phyloP scores from a whole-genome alignment of 2,888 invertebrate genomes.

The Gonocerus acuteangulatus region DNA sequence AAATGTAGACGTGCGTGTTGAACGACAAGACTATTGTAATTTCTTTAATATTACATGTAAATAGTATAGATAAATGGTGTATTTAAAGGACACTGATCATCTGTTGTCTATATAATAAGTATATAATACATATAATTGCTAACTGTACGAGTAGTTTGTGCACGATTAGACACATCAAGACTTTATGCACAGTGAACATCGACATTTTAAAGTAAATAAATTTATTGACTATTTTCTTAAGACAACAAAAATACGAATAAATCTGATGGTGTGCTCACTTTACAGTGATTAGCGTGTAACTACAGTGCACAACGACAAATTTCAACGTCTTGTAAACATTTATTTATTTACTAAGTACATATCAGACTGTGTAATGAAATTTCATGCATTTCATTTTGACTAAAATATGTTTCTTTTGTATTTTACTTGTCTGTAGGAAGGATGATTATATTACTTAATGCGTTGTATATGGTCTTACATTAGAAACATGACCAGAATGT shows the following conservation, averaged over 20 bases:
- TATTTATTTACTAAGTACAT: slow-evolving; percentile 24
- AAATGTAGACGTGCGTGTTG: slow-evolving; percentile 20
- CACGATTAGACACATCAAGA: slow-evolving; percentile 26
- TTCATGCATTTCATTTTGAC: slow-evolving; percentile 8
- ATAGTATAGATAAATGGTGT: slow-evolving; percentile 27
- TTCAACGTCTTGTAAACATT: slow-evolving; percentile 5
- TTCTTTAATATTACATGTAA: slow-evolving; percentile 26
- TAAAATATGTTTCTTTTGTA: slow-evolving; percentile 9
- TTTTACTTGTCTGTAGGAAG: slow-evolving; percentile 4
- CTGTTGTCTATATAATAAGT: slow-evolving; percentile 20
- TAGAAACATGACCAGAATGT: slow-evolving; percentile 25
- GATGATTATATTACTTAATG: slow-evolving; percentile 15
- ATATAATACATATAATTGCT: slow-evolving; percentile 21
- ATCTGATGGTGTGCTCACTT: slow-evolving; percentile 1
- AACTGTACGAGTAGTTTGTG: slow-evolving; percentile 18
- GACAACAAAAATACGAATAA: neutral
- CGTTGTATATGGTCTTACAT: slow-evolving; percentile 22
- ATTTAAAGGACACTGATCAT: slow-evolving; percentile 9
- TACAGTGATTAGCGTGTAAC: slow-evolving; percentile 22
- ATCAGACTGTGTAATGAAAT: slow-evolving; percentile 26
- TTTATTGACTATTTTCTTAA: slow-evolving; percentile 26
- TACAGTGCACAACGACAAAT: slow-evolving; percentile 18
- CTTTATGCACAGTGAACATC: slow-evolving; percentile 24
- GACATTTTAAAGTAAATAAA: slow-evolving; percentile 17
- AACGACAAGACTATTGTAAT: slow-evolving; percentile 20